phyloP scores from a whole-genome alignment of 2,797 vertebrate species.

The Alauda arvensis region DNA sequence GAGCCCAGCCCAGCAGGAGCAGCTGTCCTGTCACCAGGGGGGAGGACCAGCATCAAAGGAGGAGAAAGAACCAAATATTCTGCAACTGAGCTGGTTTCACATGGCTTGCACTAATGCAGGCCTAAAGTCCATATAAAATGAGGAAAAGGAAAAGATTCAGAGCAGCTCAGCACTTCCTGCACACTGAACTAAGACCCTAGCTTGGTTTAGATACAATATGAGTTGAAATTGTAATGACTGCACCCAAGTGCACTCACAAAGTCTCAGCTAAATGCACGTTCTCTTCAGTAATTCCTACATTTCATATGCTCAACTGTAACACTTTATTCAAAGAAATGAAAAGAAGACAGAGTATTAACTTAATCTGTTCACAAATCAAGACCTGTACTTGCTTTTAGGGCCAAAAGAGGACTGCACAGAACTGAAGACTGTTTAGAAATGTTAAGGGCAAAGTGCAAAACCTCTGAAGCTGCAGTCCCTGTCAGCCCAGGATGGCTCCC shows the following conservation, averaged over 20 bases:
- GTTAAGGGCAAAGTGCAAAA: not conserved
- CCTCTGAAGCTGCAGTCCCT: not conserved
- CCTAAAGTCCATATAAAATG: not conserved
- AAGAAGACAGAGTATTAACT: not conserved
- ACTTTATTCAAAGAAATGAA: not conserved
- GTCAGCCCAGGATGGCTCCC: not conserved
- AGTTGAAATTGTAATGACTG: not conserved
- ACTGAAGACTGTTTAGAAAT: not conserved
- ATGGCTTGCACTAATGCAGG: accelerated
- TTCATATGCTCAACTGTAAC: not conserved
- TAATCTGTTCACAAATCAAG: not conserved
- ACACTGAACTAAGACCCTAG: not conserved
- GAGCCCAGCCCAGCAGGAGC: not conserved
- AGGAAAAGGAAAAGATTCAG: not conserved
- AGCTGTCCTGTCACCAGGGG: accelerated
- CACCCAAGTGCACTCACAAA: not conserved
- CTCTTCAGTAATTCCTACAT: constrained; percentile 9
- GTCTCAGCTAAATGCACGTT: not conserved
- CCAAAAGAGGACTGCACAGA: not conserved
- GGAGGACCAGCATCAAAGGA: not conserved
- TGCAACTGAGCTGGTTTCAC: not conserved
- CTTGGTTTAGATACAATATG: not conserved
- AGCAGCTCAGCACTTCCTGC: not conserved
- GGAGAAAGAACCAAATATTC: not conserved
- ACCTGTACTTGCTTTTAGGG: not conserved